phyloP scores from a whole-genome alignment of 2,888 invertebrate species.

The Acronicta psi region DNA sequence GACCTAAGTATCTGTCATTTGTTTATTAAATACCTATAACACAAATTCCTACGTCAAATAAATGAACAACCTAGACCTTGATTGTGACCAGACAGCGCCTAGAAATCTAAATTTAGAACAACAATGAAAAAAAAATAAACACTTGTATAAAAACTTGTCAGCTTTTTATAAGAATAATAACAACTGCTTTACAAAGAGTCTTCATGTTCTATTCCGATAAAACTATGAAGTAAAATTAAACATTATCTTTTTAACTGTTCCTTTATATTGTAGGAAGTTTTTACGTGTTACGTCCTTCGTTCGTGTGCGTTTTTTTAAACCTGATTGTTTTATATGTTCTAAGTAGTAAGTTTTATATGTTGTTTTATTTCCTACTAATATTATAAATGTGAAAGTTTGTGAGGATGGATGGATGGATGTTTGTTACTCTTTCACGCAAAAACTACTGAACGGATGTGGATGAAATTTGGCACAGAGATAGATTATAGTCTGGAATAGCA shows the following conservation, averaged over 20 bases:
- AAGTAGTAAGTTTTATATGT: too few relatives aligned
- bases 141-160: slow-evolving; percentile 14
- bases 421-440: too few relatives aligned
- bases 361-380: too few relatives aligned
- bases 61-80: background rate
- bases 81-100: background rate
- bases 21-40: background rate
- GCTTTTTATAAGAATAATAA: slow-evolving; percentile 21
- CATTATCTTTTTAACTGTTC: slow-evolving; percentile 23
- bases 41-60: background rate
- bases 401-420: too few relatives aligned
- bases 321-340: too few relatives aligned
- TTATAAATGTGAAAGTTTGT: too few relatives aligned
- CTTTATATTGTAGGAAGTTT: slow-evolving; percentile 7
- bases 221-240: slow-evolving; percentile 42
- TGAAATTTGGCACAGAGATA: too few relatives aligned
- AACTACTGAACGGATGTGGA: too few relatives aligned
- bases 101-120: slow-evolving; percentile 19
- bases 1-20: too few relatives aligned
- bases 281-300: background rate
- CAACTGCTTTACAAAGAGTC: slow-evolving; percentile 5
- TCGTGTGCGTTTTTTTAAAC: background rate
- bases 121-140: slow-evolving; percentile 12
- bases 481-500: too few relatives aligned
- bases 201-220: slow-evolving; percentile 28